Base-by-base conservation (phyloP, 2,113 vertebrate species). In the Andinoacara biseriatus region DNA sequence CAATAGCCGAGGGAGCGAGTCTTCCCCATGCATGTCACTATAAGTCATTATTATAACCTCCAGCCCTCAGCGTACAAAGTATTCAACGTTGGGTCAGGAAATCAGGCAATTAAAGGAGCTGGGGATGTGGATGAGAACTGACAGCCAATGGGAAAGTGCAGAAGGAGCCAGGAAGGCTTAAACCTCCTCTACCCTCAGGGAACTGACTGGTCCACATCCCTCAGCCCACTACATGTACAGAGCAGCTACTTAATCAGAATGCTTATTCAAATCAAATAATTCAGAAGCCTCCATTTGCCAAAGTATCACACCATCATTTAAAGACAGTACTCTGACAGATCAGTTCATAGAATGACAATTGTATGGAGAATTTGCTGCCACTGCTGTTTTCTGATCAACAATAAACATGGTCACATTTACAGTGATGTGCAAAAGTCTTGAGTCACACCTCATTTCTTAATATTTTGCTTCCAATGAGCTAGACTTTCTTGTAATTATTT, bases 31-130 rank as follows among this genome's bases (percentile, higher is more conserved):
- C 82, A 87, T 91, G 92, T 91, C 90, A 91, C 86, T 90, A 18
- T 79, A 86, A 91, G 90, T 93, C 90, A 91, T 90, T 76, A 89
- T 92, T 91, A 90, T 83, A 83, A 86, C 82, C 87, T 89, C 86
- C 81, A 76, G 65, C 33, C 60, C 90, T 35, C 82, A 85, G 80
- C 43, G 26, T 52, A 83, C 82, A 87, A 86, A 86, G 85, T 85
- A 84, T 80, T 87, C 90, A 90, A 78, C 40, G 24, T 74, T 76
- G 80, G 87, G 84, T 89, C 80, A 83, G 82, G 46, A 91, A 92
- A 92, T 86, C 83, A 87, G 83, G 86, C 90, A 91, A 93, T 93
- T 91, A 93, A 65, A 61, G 60, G 61, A 43, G 78, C 62, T 26
- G 82, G 63, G 81, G 86, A 93, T 13, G 56, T 69, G 87, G 81